Evolutionary conservation across 2,113 vertebrate species (phyloP).

Genomic region (Recurvirostra avosetta): DNA sequence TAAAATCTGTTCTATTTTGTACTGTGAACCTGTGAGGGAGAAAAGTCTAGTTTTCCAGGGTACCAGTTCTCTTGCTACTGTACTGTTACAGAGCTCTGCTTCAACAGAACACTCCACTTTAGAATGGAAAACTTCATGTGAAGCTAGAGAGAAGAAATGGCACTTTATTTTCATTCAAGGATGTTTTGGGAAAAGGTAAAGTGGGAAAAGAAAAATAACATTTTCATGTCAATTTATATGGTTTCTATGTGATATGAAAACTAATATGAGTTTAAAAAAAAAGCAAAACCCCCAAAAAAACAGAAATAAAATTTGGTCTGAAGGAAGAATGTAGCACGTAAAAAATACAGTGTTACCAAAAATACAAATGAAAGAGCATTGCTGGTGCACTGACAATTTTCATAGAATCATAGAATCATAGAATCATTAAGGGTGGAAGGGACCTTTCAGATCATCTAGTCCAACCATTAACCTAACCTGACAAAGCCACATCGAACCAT

Average conservation of each 20-base stretch:
- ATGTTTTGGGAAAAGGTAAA: neutral
- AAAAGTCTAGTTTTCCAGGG: neutral
- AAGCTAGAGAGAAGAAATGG: neutral
- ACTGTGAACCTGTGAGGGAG: neutral
- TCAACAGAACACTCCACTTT: neutral
- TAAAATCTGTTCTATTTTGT: neutral
- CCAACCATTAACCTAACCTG: no score
- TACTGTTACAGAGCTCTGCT: neutral
- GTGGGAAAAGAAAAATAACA: neutral
- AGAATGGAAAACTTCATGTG: neutral
- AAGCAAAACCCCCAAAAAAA: rapidly evolving
- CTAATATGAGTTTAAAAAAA: neutral
- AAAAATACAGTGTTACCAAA: neutral
- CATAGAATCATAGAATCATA: no score
- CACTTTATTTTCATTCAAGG: neutral
- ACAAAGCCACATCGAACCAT: no score
- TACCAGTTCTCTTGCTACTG: neutral
- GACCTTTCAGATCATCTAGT: no score
- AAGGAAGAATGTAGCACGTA: neutral
- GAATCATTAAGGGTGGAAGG: no score
- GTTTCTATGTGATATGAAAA: neutral
- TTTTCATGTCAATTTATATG: neutral
- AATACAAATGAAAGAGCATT: neutral
- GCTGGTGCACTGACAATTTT: neutral
- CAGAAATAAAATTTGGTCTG: neutral